A percentile compares a stretch with the other conserved stretches of the same genome.
phyloP scores from a whole-genome alignment of 2,888 invertebrate species.

The Oscheius onirici region DNA sequence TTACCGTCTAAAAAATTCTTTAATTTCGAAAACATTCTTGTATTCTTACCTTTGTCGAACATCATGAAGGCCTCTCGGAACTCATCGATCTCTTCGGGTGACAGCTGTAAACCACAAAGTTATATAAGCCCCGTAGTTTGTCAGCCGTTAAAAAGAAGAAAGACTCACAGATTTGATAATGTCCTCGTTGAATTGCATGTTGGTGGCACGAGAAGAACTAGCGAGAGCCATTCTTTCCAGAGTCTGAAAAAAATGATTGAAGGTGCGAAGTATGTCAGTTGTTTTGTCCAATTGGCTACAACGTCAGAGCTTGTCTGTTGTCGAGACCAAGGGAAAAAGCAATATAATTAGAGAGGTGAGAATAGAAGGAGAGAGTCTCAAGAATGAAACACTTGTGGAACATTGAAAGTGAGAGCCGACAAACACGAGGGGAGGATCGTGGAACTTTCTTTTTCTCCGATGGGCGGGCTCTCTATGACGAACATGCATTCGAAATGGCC shows the following conservation, averaged over 20 bases:
- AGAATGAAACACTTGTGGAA: too few species aligned
- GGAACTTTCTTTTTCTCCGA: too few species aligned
- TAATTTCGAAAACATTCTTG: not conserved
- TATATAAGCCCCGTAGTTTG: not conserved
- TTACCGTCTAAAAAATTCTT: constrained; percentile 58
- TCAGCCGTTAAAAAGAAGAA: not conserved
- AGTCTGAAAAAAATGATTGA: constrained; percentile 8
- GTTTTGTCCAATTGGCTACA: too few species aligned
- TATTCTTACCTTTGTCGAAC: constrained; percentile 62
- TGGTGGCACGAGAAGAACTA: constrained; percentile 43
- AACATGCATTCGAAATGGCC: constrained; percentile 20
- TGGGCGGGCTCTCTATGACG: not conserved
- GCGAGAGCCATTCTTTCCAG: constrained; percentile 38
- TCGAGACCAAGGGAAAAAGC: too few species aligned
- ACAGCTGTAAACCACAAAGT: constrained; percentile 52
- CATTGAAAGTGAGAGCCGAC: too few species aligned
- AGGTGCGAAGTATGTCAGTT: not conserved
- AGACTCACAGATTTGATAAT: constrained; percentile 65
- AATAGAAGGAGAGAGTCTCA: too few species aligned
- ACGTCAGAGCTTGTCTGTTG: too few species aligned
- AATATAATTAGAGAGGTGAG: too few species aligned
- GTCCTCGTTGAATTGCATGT: constrained; percentile 70
- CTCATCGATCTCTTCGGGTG: constrained; percentile 71
- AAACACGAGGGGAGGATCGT: too few species aligned
- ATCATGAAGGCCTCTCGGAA: constrained; percentile 72